Percentiles rank a stretch among this genome's conserved stretches.
Conservation (phyloP, 1,140 invertebrate genomes). For the Rhynchophorus ferrugineus region DNA sequence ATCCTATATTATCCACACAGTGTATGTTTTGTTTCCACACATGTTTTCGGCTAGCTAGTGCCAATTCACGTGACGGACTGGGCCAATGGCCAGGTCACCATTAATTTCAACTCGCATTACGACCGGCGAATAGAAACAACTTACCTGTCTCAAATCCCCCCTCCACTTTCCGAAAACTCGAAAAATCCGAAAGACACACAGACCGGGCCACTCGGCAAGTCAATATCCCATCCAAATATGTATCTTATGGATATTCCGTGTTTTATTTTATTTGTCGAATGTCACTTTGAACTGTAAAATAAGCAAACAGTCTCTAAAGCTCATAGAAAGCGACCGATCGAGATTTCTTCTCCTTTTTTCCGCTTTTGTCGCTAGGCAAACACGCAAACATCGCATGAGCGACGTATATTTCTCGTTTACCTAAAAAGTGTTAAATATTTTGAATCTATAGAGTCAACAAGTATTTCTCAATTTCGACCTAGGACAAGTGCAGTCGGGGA, state of each 20-base stretch:
- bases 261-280: constrained; percentile 36
- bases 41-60: too few relatives aligned
- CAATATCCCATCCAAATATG: constrained; percentile 36
- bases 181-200: constrained; percentile 15
- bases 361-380: constrained; percentile 1
- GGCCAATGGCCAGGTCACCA: too few relatives aligned
- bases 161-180: not conserved
- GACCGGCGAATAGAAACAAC: too few relatives aligned
- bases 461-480: not conserved
- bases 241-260: constrained; percentile 37
- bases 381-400: constrained; percentile 17
- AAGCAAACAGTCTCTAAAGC: constrained; percentile 31
- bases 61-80: too few relatives aligned
- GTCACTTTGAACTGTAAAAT: constrained; percentile 36
- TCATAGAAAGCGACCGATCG: constrained; percentile 3
- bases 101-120: too few relatives aligned
- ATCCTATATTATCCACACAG: too few relatives aligned
- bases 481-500: not conserved
- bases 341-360: constrained; percentile 13
- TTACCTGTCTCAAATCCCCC: not conserved
- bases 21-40: too few relatives aligned
- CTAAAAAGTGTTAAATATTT: constrained; percentile 16
- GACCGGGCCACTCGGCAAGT: constrained; percentile 26
- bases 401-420: constrained; percentile 7
- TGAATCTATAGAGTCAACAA: not conserved